Conservation (phyloP, 2,888 invertebrate genomes). For the Apotomis betuletana region DNA sequence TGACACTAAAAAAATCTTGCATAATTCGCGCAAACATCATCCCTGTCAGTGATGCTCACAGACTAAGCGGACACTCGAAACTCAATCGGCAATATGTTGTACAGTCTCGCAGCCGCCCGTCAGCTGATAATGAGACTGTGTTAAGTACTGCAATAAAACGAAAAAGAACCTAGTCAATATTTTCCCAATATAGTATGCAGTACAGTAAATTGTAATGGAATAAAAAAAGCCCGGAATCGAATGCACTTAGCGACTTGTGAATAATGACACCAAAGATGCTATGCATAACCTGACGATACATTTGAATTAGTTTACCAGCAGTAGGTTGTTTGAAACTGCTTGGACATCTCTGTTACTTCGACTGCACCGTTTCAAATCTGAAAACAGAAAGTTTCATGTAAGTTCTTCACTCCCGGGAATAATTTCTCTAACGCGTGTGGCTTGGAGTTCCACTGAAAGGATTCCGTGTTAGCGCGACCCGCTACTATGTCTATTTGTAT, state of each 20-base stretch:
- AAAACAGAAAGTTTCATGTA: conserved; percentile 1
- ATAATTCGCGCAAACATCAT: conserved; percentile 82
- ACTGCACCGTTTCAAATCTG: conserved; percentile 67
- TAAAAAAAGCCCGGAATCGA: conserved; percentile 58
- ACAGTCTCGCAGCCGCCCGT: neutral
- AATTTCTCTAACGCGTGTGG: too few relatives aligned
- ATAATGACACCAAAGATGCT: conserved; percentile 64
- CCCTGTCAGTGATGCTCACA: conserved; percentile 82
- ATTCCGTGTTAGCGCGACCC: too few relatives aligned
- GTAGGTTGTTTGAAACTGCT: conserved; percentile 70
- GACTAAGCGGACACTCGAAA: conserved; percentile 79
- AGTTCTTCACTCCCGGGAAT: too few relatives aligned
- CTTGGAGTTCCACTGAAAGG: too few relatives aligned
- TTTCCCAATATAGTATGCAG: conserved; percentile 32
- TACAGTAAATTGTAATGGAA: conserved; percentile 45
- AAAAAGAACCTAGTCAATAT: neutral
- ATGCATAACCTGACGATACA: conserved; percentile 74
- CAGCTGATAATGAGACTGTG: too few relatives aligned
- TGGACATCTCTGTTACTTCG: conserved; percentile 64
- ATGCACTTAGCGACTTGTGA: conserved; percentile 77
- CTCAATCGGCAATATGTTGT: conserved; percentile 44
- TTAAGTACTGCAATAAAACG: neutral
- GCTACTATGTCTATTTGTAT: too few relatives aligned
- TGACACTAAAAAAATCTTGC: conserved; percentile 73
- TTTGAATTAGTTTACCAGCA: conserved; percentile 73